Conservation (phyloP, 2,888 invertebrate genomes). For the Temnothorax ravouxi region DNA sequence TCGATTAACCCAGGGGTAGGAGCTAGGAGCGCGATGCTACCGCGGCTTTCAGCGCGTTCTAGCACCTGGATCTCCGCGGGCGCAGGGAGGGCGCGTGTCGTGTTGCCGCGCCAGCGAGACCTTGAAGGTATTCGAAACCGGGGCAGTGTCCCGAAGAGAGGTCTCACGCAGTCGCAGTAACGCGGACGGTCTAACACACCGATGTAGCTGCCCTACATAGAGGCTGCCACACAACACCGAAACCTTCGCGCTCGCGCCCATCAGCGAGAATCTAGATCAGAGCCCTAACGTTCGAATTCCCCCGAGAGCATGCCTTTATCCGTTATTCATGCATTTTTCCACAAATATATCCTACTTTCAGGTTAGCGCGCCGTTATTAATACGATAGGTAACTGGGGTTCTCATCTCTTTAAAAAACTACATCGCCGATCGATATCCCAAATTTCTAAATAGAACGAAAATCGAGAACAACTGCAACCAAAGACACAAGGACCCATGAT, state of each 20-base stretch:
- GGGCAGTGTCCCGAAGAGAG: constrained; percentile 83
- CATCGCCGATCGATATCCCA: not conserved
- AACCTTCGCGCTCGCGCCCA: constrained; percentile 62
- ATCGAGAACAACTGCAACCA: not conserved
- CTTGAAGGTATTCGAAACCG: constrained; percentile 85
- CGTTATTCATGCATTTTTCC: constrained; percentile 68
- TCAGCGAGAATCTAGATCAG: constrained; percentile 75
- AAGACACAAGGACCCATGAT: not conserved
- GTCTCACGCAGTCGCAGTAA: constrained; percentile 78
- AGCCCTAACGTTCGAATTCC: constrained; percentile 71
- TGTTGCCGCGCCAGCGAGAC: constrained; percentile 77
- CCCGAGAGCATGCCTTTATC: constrained; percentile 59
- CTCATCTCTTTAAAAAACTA: not conserved
- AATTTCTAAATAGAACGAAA: not conserved
- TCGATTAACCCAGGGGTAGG: constrained; percentile 30
- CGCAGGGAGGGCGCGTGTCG: constrained; percentile 63
- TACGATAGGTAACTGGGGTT: not conserved
- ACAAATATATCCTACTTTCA: constrained; percentile 66
- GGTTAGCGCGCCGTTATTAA: constrained; percentile 11
- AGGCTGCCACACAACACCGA: constrained; percentile 67
- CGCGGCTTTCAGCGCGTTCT: constrained; percentile 44
- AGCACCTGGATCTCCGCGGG: constrained; percentile 64
- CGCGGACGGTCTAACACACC: constrained; percentile 68
- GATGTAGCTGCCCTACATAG: constrained; percentile 79
- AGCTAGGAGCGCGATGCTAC: constrained; percentile 31